A percentile compares a stretch with the other conserved stretches of the same genome.
These are phyloP conservation scores for Ormyrus thymus DNA, from an alignment of 2,888 invertebrate species.

Conservation along the genomic window DNA sequence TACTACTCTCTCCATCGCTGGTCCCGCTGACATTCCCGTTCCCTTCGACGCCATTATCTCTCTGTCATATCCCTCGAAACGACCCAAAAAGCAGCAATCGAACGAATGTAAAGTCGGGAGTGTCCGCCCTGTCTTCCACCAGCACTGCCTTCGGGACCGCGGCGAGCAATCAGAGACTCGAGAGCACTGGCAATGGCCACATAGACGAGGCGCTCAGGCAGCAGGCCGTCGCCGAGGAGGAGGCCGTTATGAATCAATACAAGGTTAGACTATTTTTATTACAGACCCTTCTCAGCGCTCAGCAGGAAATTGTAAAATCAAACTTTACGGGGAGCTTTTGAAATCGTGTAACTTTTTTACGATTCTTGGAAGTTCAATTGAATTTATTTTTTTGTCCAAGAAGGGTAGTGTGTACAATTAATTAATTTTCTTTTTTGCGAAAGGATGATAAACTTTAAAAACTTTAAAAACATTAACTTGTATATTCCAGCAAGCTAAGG, in stretches of 20 bases:
- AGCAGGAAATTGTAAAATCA: too few relatives aligned
- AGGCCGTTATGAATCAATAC: conserved; percentile 95
- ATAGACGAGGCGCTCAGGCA: conserved; percentile 91
- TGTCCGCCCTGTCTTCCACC: conserved; percentile 90
- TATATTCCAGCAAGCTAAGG: conserved; percentile 79
- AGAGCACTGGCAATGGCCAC: conserved; percentile 81
- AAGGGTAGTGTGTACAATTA: too few relatives aligned
- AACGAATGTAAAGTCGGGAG: conserved; percentile 92
- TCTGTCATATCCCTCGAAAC: conserved; percentile 56
- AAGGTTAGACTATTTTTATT: conserved; percentile 79
- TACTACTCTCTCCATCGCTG: neutral
- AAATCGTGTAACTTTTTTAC: too few relatives aligned
- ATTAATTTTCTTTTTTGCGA: too few relatives aligned
- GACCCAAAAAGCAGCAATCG: conserved; percentile 81
- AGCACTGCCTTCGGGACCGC: conserved; percentile 92
- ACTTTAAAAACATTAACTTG: too few relatives aligned
- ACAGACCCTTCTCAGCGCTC: too few relatives aligned
- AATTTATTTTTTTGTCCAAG: too few relatives aligned
- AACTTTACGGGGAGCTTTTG: too few relatives aligned
- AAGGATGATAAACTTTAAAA: too few relatives aligned
- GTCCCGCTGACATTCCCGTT: conserved; percentile 7
- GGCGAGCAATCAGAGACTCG: conserved; percentile 84
- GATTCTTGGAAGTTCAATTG: too few relatives aligned
- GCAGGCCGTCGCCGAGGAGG: conserved; percentile 95
- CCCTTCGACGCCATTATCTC: conserved; percentile 38